phyloP scores from a whole-genome alignment of 2,888 invertebrate species.

The Pharmacophagus antenor region DNA sequence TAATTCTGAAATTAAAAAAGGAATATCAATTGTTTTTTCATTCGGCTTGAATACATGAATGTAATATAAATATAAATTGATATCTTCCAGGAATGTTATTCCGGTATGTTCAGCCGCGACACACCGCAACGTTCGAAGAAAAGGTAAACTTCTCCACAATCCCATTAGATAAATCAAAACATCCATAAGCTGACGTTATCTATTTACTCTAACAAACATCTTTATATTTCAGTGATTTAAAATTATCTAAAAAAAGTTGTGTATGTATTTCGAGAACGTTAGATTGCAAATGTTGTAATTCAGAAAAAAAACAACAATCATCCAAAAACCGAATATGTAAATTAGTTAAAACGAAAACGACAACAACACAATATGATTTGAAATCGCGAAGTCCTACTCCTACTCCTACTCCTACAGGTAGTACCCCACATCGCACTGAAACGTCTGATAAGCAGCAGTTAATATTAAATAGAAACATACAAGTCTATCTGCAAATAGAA shows the following conservation, averaged over 20 bases:
- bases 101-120: slow-evolving; percentile 29
- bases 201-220: background rate
- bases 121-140: slow-evolving; percentile 9
- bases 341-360: slow-evolving; percentile 29
- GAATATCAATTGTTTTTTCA: background rate
- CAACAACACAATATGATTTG: slow-evolving; percentile 27
- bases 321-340: slow-evolving; percentile 22
- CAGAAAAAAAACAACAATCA: slow-evolving; percentile 14
- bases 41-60: no score
- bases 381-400: slow-evolving; percentile 6
- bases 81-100: slow-evolving; percentile 27
- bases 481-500: slow-evolving; percentile 54
- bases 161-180: background rate
- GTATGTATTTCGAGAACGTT: slow-evolving; percentile 16
- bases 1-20: no score
- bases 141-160: slow-evolving; percentile 10
- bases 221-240: slow-evolving; percentile 11
- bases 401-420: background rate
- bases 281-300: slow-evolving; percentile 25
- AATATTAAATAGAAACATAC: slow-evolving; percentile 50
- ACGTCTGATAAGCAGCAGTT: slow-evolving; percentile 35
- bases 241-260: slow-evolving; percentile 5
- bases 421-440: slow-evolving; percentile 33
- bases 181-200: background rate
- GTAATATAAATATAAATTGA: background rate